Percentiles rank a stretch among this genome's conserved stretches.
Evolutionary conservation across 2,888 invertebrate genomes (phyloP).

Genomic region (Nesidiocoris tenuis): DNA sequence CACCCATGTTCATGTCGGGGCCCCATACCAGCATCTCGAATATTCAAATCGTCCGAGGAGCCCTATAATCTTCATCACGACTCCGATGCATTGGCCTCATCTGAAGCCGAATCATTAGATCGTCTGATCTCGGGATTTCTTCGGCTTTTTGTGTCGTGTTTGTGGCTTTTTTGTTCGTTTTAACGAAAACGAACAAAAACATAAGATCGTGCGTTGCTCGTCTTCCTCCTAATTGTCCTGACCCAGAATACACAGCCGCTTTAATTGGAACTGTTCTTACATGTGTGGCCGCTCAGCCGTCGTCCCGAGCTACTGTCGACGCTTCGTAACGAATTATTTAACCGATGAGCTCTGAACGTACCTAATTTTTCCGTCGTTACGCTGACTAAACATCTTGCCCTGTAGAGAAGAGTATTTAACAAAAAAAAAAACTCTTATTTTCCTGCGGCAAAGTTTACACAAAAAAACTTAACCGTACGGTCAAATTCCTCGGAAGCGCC

Average conservation of each 20-base stretch:
- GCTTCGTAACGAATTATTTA: background rate
- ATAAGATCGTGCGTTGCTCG: background rate
- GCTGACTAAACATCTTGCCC: background rate
- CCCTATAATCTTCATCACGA: background rate
- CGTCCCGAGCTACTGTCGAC: background rate
- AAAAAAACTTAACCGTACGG: background rate
- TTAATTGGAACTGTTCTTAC: background rate
- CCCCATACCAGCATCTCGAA: background rate
- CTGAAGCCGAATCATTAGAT: background rate
- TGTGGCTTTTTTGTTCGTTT: background rate
- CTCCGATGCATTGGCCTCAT: background rate
- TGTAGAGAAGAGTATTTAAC: background rate
- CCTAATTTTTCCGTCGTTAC: background rate
- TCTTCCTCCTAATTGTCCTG: background rate
- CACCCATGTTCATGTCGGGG: too few species aligned
- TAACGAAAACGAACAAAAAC: background rate
- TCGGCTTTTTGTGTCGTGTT: background rate
- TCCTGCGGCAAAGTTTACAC: background rate
- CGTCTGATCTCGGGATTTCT: background rate
- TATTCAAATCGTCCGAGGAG: background rate
- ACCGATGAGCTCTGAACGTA: background rate
- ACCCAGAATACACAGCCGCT: background rate
- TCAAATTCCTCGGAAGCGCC: background rate
- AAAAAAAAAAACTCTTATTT: background rate
- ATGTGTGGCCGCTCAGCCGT: background rate